Percentiles rank a stretch among this genome's conserved stretches.
Evolutionary conservation across 2,113 vertebrate genomes (phyloP).

Genomic region (Zosterops japonicus): DNA sequence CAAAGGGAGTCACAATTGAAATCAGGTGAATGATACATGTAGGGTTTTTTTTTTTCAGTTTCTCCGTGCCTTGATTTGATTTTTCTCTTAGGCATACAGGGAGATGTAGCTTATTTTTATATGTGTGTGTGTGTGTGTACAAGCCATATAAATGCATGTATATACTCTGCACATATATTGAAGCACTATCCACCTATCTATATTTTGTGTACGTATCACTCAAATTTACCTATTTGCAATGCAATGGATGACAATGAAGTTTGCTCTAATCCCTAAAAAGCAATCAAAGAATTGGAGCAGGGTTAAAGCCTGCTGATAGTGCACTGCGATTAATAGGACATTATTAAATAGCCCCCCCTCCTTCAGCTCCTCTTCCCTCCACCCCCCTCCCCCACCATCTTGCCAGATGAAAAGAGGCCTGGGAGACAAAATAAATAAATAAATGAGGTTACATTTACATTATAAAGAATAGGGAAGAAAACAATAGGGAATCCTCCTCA

Average conservation of each 20-base stretch:
- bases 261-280: constrained; percentile 81
- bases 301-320: constrained; percentile 65
- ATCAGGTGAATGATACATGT: constrained; percentile 99
- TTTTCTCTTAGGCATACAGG: constrained; percentile 67
- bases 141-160: constrained; percentile 67
- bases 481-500: constrained; percentile 66
- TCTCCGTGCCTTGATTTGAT: constrained; percentile 81
- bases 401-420: constrained; percentile 62
- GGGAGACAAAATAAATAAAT: constrained; percentile 58
- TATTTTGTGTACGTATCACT: constrained; percentile 72
- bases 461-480: constrained; percentile 66
- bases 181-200: not conserved
- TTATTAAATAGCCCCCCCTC: constrained; percentile 70
- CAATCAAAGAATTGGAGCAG: constrained; percentile 74
- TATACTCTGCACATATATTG: constrained; percentile 10
- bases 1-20: constrained; percentile 98
- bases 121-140: constrained; percentile 11
- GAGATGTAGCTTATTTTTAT: constrained; percentile 69
- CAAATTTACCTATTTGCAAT: constrained; percentile 78
- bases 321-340: constrained; percentile 72
- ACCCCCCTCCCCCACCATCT: not conserved
- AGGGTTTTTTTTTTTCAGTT: constrained; percentile 78
- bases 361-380: not conserved
- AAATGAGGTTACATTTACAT: constrained; percentile 67
- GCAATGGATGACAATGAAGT: constrained; percentile 79